Base-by-base conservation (phyloP, 64 coral and sea anemone genomes). In the Montipora capricornis region DNA sequence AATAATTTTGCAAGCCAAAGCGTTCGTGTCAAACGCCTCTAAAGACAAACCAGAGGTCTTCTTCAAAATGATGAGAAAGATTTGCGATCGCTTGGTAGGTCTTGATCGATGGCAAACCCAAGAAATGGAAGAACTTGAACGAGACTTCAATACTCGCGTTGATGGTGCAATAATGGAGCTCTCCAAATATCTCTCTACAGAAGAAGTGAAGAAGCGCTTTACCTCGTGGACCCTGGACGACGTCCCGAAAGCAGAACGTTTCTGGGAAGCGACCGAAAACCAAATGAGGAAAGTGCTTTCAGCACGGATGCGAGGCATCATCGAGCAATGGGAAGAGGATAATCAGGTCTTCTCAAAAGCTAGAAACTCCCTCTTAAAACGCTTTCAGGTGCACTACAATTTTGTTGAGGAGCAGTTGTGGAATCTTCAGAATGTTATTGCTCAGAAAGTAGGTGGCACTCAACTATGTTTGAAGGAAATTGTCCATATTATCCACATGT, bases 251-350 rank as follows among this genome's bases (percentile, higher is more conserved):
- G 58, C 19, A 44, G n/a, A 68, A 67, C 2, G 58, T 24, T 68
- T 20, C 22, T 84, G 58, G 82, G 57, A 44, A 19, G 5, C 10
- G 10, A 84, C 57, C 44, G 44, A 19, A 20, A 14, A 44, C 45
- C 17, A 62, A 6, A 48, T 84, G 8, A 6, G 1, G 6, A 84
- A 66, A 19, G 26, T 16, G 13, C 24, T 84, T 15, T 11, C 11
- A 84, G 62, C 5, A 16, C 19, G 59, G 47, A 3, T 84, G 57
- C 13, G 47, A 69, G 13, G 16, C 0, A 46, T 67, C 82, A 84
- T 84, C 8, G 45, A 37, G 17, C 58, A 68, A 7, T 84, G 82
- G 82, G 82, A 84, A 84, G 82, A 84, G 62, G 67, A 68, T 67
- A 19, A 84, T 13, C 12, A 84, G 19, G 82, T 84, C 49, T 84